phyloP scores from a whole-genome alignment of 2,113 vertebrate species.

The Equus quagga region DNA sequence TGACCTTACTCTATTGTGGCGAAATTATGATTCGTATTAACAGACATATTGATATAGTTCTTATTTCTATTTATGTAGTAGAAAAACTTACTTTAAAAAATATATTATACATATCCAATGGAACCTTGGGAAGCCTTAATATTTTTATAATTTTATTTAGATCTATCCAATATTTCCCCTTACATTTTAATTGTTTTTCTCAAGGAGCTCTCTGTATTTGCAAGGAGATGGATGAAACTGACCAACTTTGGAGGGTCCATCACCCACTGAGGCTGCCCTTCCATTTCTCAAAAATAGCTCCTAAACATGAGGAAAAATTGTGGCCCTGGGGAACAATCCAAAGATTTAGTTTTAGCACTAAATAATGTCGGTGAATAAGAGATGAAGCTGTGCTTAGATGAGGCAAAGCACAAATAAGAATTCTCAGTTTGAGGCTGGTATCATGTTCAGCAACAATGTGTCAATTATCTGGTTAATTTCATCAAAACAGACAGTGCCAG shows the following conservation, averaged over 20 bases:
- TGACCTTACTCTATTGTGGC: neutral
- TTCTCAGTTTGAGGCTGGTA: neutral
- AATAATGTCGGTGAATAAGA: neutral
- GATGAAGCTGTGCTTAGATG: neutral
- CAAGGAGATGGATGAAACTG: neutral
- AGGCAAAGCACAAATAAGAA: neutral
- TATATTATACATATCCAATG: neutral
- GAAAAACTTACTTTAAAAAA: neutral
- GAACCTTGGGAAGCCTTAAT: neutral
- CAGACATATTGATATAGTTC: neutral
- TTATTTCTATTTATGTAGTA: neutral
- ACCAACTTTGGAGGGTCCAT: neutral
- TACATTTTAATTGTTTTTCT: neutral
- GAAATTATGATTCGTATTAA: neutral
- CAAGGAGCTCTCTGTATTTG: neutral
- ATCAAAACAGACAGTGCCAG: neutral
- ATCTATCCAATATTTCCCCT: neutral
- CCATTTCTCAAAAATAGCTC: neutral
- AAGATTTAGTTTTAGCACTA: neutral
- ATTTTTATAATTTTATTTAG: neutral
- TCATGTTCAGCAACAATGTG: neutral
- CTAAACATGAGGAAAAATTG: neutral
- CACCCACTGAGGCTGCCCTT: neutral
- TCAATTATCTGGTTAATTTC: neutral
- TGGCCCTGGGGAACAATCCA: neutral